Percentiles rank a stretch among this genome's conserved stretches.
phyloP scores from a whole-genome alignment of 2,888 invertebrate species.

The Cheilosia grossa region DNA sequence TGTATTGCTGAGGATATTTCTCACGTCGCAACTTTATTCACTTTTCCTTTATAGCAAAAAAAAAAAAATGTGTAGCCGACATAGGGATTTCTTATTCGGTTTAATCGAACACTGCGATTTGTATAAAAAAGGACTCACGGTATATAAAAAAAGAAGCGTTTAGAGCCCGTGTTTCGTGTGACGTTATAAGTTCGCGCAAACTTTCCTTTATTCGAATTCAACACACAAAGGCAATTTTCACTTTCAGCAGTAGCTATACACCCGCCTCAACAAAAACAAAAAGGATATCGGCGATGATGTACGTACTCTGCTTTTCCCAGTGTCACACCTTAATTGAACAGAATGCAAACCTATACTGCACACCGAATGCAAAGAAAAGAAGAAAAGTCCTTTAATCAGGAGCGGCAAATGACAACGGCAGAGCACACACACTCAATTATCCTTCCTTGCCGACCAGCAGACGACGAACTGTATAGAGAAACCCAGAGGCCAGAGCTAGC shows the following conservation, averaged over 20 bases:
- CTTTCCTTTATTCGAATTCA: constrained; percentile 30
- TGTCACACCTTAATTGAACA: constrained; percentile 74
- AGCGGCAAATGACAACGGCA: constrained; percentile 61
- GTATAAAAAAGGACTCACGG: background rate
- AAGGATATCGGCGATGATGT: constrained; percentile 56
- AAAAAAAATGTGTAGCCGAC: constrained; percentile 5
- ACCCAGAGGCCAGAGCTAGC: constrained; percentile 17
- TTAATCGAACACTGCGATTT: background rate
- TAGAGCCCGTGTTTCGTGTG: background rate
- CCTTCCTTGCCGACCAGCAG: constrained; percentile 60
- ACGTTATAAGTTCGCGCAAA: constrained; percentile 51
- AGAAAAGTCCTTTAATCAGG: constrained; percentile 54
- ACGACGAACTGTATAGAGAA: constrained; percentile 34
- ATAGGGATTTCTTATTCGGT: constrained; percentile 5
- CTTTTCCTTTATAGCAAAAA: constrained; percentile 3
- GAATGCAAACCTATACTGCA: constrained; percentile 72
- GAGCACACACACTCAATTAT: constrained; percentile 58
- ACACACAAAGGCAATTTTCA: constrained; percentile 58
- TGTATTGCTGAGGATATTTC: constrained; percentile 18
- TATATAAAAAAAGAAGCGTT: background rate
- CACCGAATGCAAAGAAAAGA: constrained; percentile 56
- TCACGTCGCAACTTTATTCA: constrained; percentile 36
- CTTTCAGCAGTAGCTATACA: constrained; percentile 58
- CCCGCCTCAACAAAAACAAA: constrained; percentile 53
- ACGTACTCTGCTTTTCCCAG: constrained; percentile 52